Conservation (phyloP, 1,140 invertebrate genomes). For the Halyomorpha halys region DNA sequence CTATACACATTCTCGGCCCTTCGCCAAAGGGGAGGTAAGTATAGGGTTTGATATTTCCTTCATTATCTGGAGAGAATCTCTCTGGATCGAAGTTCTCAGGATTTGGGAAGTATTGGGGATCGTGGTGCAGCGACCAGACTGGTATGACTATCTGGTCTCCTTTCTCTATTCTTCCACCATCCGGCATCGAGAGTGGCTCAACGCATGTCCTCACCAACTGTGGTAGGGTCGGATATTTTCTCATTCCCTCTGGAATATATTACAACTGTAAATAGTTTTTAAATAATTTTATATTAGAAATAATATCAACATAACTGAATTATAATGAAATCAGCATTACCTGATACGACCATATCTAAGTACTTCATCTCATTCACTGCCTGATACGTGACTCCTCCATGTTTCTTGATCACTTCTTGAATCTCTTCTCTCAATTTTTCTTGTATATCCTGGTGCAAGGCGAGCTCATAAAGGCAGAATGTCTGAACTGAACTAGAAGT, state of each 20-base stretch:
- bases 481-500: constrained; percentile 47
- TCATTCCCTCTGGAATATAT: neutral
- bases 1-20: neutral
- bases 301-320: neutral
- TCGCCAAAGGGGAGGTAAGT: too few species aligned
- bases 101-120: too few species aligned
- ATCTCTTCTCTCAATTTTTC: constrained; percentile 47
- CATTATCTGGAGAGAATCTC: too few species aligned
- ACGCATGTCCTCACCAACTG: neutral
- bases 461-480: constrained; percentile 46
- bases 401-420: constrained; percentile 34
- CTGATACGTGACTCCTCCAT: constrained; percentile 45
- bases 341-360: constrained; percentile 43
- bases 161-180: neutral
- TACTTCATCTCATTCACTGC: constrained; percentile 42
- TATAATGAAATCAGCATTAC: constrained; percentile 30
- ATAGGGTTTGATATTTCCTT: too few species aligned
- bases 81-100: too few species aligned
- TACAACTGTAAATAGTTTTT: neutral
- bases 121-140: too few species aligned
- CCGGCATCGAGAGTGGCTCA: neutral
- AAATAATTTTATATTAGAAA: neutral
- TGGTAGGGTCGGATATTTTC: neutral
- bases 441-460: constrained; percentile 48
- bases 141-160: too few species aligned